Conservation (phyloP, 1,140 invertebrate genomes). For the Microplitis mediator region DNA sequence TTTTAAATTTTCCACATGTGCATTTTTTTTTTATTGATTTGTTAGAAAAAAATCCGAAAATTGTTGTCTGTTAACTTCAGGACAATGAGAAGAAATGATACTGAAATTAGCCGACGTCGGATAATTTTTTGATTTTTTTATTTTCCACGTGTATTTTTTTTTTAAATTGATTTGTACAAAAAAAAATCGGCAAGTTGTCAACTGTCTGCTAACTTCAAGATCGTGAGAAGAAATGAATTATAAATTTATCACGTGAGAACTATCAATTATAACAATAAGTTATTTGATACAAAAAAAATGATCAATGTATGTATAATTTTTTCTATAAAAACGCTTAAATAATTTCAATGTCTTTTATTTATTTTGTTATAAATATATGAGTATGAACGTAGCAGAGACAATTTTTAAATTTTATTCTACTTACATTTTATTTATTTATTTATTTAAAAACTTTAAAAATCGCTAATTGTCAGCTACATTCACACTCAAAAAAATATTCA, state of each 20-base stretch:
- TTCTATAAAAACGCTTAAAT: conserved; percentile 39
- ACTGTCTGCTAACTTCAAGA: not conserved
- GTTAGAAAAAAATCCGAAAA: no score
- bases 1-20: no score
- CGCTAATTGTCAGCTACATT: not conserved
- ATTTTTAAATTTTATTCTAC: no score
- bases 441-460: not conserved
- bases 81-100: not conserved
- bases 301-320: conserved; percentile 34
- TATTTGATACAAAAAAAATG: conserved; percentile 2
- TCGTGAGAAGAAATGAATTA: not conserved
- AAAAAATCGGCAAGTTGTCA: no score
- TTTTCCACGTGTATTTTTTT: no score
- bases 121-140: no score
- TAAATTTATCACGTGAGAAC: not conserved
- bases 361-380: not conserved
- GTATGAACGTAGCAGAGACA: not conserved
- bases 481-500: not conserved
- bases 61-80: no score
- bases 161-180: no score
- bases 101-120: no score
- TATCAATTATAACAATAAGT: not conserved
- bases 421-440: no score
- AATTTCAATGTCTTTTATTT: conserved; percentile 9
- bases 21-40: no score